phyloP scores from a whole-genome alignment of 2,113 vertebrate species.

The Isichthys henryi region DNA sequence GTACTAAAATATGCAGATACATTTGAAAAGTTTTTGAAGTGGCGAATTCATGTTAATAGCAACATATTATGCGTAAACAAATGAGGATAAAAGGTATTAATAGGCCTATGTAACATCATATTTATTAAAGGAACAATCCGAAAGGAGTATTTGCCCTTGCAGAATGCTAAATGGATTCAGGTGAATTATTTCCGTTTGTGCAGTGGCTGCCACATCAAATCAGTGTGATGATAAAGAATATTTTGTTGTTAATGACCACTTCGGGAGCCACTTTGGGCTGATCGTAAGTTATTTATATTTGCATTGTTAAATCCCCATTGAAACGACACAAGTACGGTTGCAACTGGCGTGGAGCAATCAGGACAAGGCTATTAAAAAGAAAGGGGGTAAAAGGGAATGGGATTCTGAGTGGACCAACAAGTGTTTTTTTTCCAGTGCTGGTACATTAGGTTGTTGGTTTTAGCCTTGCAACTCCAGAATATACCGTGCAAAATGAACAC shows the following conservation, averaged over 20 bases:
- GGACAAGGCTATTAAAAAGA: background rate
- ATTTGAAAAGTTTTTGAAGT: background rate
- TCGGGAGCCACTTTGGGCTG: background rate
- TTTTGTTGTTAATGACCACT: background rate
- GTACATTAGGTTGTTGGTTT: background rate
- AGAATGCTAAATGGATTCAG: background rate
- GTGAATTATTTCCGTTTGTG: background rate
- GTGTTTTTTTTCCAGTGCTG: background rate
- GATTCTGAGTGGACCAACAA: background rate
- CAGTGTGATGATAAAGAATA: background rate
- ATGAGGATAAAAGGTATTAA: background rate
- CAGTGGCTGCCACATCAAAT: background rate
- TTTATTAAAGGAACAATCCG: background rate
- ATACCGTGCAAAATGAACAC: background rate
- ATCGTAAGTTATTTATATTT: constrained; percentile 1
- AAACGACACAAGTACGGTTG: background rate
- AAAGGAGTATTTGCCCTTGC: background rate
- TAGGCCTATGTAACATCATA: background rate
- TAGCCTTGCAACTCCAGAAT: background rate
- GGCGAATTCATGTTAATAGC: background rate
- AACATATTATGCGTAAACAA: background rate
- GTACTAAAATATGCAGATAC: background rate
- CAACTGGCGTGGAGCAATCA: background rate
- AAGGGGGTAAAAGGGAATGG: background rate
- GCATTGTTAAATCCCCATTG: background rate